Base-by-base conservation (phyloP, 2,797 vertebrate species). In the Muscicapa comitata region DNA sequence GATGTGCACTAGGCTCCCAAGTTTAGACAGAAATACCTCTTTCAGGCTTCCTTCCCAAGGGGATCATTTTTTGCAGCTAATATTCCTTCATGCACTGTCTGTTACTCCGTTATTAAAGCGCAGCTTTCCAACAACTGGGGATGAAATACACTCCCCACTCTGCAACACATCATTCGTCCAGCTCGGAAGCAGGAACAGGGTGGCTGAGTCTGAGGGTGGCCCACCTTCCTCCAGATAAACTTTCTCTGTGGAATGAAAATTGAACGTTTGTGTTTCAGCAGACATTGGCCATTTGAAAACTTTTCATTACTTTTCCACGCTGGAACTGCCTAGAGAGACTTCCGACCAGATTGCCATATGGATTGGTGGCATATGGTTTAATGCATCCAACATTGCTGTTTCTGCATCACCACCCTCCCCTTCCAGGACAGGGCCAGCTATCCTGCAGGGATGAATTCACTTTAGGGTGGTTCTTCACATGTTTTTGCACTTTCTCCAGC, bases 151-250 rank as follows among this genome's bases (percentile, higher is more conserved):
- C 31, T 80, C 43, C 38, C 29, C 62, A 31, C 23, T 29, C 37
- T 14, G 29, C 0, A 1, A 19, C 0, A 0, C 42, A 70, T 42
- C 62, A 65, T 65, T 70, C 0, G 0, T 10, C 42, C 5, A 7
- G 48, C 37, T 47, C 2, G 1, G 33, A 13, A 67, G 25, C 29
- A 38, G 47, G 33, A 63, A 59, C n/a, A 5, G 35, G 47, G 45
- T 2, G 1, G 45, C 88, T 58, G 17, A 43, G n/a, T 65, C 40
- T 40, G 65, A 61, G 75, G n/a, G 45, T 23, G 45, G 24, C 55
- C 17, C 2, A 6, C n/a, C 48, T 88, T 80, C 37, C 47, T 38
- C 65, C 48, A 57, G 33, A 75, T 43, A 73, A 90, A 82, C 48
- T 68, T 88, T 90, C 57, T 55, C 86, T 54, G 19, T 66, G 58